Evolutionary conservation across 2,888 invertebrate genomes (phyloP), one percentile per base, ranked within the genome.

Genomic region (Acronicta psi): DNA sequence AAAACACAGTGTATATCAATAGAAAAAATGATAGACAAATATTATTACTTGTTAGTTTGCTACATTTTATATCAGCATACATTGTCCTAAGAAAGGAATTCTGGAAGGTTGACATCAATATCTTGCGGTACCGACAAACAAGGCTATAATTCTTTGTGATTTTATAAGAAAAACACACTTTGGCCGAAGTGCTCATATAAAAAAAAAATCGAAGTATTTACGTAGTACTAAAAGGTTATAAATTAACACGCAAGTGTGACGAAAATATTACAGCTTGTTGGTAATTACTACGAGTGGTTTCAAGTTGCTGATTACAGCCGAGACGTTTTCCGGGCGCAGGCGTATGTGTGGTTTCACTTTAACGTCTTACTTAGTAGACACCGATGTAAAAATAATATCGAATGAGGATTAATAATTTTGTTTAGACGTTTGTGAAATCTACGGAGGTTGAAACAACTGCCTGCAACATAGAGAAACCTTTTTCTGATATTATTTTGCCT

Each of bases 101-200:
- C 76, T 79, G 69, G 66, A 78, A 85, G 83, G 84, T 83, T 70
- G 69, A 75, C 75, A 85, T 82, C 81, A 83, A 84, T 83, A 82
- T 75, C 73, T 75, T 77, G 79, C 72, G 77, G 76, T 76, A 55
- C 75, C 72, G 74, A 87, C 87, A 90, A 89, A 88, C 89, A 88
- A 69, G 81, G 57, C 84, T 65, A 86, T 88, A 85, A 88, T 78
- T 60, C 43, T 52, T 75, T 68, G 77, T 72, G 65, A 59, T 77
- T 80, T 78, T 69, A 68, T 68, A 34, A 10, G 81, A 83, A 85
- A 86, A 84, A 83, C 75, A 62, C 73, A 88, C 87, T 82, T 81
- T 87, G 86, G 86, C 88, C 79, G 83, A 40, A 18, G 47, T 42
- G 49, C 34, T 47, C n/a, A 25, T 49, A 49, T 51, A 25, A 40